phyloP scores from a whole-genome alignment of 2,888 invertebrate genomes.

The Portevinia maculata region DNA sequence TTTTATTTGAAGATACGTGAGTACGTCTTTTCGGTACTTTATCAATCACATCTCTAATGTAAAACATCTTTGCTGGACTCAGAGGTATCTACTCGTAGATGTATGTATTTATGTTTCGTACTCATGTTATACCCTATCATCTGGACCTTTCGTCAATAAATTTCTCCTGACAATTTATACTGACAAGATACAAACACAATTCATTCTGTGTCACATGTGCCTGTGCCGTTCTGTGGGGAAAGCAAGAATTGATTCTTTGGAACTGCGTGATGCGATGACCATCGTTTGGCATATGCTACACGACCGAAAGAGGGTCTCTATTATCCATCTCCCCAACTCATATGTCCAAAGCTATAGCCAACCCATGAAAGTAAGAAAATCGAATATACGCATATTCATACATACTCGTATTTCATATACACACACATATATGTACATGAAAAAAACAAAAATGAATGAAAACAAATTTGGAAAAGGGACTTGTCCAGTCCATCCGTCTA shows the following conservation, averaged over 20 bases:
- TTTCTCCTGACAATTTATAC: conserved; percentile 57
- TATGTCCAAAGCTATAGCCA: conserved; percentile 9
- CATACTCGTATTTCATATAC: no score
- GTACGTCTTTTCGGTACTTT: conserved; percentile 61
- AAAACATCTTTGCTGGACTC: conserved; percentile 28
- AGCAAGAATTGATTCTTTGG: conserved; percentile 47
- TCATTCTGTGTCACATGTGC: conserved; percentile 37
- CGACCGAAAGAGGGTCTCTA: conserved; percentile 25
- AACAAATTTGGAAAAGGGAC: conserved; percentile 27
- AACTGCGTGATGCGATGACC: conserved; percentile 39
- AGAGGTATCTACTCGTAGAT: not conserved
- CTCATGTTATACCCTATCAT: conserved; percentile 4
- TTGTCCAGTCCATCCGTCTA: conserved; percentile 25
- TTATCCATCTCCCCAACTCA: conserved; percentile 8
- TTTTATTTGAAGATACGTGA: conserved; percentile 55
- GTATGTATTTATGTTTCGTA: conserved; percentile 28
- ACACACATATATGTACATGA: no score
- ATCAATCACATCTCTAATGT: conserved; percentile 39
- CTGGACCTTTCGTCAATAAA: conserved; percentile 43
- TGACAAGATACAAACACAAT: conserved; percentile 57
- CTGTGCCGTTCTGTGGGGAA: conserved; percentile 9
- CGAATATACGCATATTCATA: no score
- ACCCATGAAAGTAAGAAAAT: conserved; percentile 46
- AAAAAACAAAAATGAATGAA: not conserved
- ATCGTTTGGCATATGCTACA: conserved; percentile 59